These are phyloP conservation scores for Drosophila azteca DNA, from an alignment of 1,140 invertebrate genomes.

Conservation along the genomic window DNA sequence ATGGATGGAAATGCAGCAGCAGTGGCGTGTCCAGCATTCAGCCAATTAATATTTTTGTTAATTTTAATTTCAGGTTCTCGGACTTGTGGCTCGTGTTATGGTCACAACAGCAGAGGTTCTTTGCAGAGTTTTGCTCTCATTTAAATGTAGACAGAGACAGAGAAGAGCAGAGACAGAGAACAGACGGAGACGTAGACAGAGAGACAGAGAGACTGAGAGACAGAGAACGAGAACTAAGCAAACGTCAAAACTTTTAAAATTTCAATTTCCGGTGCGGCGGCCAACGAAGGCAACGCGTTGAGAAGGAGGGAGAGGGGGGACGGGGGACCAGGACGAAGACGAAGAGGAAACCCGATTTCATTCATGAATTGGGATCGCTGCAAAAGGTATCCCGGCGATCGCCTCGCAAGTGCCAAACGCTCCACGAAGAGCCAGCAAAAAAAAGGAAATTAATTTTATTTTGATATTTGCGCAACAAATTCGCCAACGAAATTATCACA, in stretches of 20 bases:
- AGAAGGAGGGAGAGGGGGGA: background rate
- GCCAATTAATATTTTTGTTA: conserved; percentile 73
- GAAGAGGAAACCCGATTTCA: conserved; percentile 27
- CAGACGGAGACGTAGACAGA: conserved; percentile 4
- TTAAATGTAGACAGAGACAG: conserved; percentile 23
- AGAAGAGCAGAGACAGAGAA: conserved; percentile 4
- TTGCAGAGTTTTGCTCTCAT: conserved; percentile 35
- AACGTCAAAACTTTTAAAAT: conserved; percentile 81
- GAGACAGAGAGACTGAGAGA: conserved; percentile 24
- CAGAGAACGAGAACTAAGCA: conserved; percentile 59
- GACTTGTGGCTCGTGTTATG: conserved; percentile 63
- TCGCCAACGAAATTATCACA: conserved; percentile 74
- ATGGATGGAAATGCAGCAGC: no score
- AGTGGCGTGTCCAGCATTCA: conserved; percentile 33
- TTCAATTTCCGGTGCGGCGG: conserved; percentile 74
- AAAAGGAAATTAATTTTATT: conserved; percentile 75
- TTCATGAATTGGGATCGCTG: conserved; percentile 41
- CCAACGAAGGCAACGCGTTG: conserved; percentile 20
- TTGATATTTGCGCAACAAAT: conserved; percentile 80
- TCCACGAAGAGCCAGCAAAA: conserved; percentile 1
- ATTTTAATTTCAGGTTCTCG: conserved; percentile 46
- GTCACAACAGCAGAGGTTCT: conserved; percentile 35
- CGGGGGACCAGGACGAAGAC: conserved; percentile 6
- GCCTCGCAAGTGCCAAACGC: conserved; percentile 25
- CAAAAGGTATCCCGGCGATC: conserved; percentile 2